Conservation (phyloP, 2,113 vertebrate genomes). For the Antennarius striatus region DNA sequence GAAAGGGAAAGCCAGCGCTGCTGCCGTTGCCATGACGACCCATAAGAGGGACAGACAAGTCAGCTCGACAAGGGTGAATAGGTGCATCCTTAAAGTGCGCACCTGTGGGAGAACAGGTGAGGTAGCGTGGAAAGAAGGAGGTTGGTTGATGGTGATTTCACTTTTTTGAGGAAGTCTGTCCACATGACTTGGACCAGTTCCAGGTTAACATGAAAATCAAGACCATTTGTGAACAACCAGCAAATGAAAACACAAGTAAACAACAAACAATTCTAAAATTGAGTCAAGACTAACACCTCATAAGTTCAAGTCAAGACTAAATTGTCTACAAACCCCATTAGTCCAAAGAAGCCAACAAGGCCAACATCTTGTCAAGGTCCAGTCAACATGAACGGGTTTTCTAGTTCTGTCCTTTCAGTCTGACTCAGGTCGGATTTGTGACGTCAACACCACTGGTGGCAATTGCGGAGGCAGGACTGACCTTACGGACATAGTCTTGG, state of each 20-base stretch:
- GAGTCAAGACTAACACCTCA: neutral
- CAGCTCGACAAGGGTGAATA: conserved; percentile 89
- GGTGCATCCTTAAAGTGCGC: conserved; percentile 89
- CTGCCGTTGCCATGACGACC: conserved; percentile 92
- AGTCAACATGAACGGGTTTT: too few relatives aligned
- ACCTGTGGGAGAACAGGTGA: conserved; percentile 77
- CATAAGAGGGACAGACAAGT: conserved; percentile 89
- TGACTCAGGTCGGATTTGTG: too few relatives aligned
- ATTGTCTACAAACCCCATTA: too few relatives aligned
- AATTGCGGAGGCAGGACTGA: conserved; percentile 38
- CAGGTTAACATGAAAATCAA: neutral
- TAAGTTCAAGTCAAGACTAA: too few relatives aligned
- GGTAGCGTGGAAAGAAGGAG: neutral
- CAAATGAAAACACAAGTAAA: neutral
- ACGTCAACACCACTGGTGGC: neutral
- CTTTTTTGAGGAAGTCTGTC: too few relatives aligned
- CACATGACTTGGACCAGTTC: neutral
- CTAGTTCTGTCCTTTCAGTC: neutral
- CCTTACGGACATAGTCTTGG: conserved; percentile 87
- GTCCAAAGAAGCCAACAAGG: too few relatives aligned
- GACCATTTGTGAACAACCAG: neutral
- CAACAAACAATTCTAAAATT: neutral
- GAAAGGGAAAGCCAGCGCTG: conserved; percentile 93
- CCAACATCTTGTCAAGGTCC: too few relatives aligned
- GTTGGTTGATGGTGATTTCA: too few relatives aligned